Evolutionary conservation across 2,113 vertebrate species (phyloP).

Genomic region (Mus spicilegus): DNA sequence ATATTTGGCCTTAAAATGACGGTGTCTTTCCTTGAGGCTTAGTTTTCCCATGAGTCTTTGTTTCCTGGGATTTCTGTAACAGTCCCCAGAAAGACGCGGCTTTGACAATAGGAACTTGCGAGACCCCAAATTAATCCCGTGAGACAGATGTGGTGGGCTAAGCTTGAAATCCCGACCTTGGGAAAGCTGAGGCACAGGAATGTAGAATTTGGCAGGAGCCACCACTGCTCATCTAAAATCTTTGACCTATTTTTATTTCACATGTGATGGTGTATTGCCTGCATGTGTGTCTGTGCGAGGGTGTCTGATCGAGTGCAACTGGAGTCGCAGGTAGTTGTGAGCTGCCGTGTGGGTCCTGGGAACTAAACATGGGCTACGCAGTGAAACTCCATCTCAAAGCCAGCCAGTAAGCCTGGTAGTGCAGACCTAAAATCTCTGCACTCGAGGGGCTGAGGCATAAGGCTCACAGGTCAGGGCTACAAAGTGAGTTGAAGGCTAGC

Average conservation of each 20-base stretch:
- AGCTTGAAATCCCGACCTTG: neutral
- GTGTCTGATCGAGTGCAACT: neutral
- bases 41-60: neutral
- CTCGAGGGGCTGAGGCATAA: neutral
- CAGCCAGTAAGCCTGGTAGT: neutral
- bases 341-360: neutral
- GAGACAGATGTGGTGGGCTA: neutral
- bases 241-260: neutral
- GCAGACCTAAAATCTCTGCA: neutral
- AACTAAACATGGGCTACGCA: neutral
- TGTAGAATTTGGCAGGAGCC: neutral
- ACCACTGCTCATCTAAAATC: neutral
- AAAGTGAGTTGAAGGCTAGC: neutral
- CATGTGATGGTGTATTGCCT: neutral
- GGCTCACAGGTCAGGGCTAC: too few species aligned
- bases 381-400: neutral
- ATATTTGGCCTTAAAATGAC: neutral
- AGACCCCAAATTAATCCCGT: neutral
- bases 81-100: neutral
- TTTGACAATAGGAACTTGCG: neutral
- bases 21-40: neutral
- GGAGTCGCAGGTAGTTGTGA: neutral
- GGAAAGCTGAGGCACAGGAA: neutral
- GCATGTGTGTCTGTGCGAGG: neutral
- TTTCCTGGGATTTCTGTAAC: neutral